A percentile compares a stretch with the other conserved stretches of the same genome.
These are phyloP conservation scores for Aplysina aerophoba DNA, from an alignment of 37 sponge, comb jelly and placozoan genomes.

Conservation along the genomic window DNA sequence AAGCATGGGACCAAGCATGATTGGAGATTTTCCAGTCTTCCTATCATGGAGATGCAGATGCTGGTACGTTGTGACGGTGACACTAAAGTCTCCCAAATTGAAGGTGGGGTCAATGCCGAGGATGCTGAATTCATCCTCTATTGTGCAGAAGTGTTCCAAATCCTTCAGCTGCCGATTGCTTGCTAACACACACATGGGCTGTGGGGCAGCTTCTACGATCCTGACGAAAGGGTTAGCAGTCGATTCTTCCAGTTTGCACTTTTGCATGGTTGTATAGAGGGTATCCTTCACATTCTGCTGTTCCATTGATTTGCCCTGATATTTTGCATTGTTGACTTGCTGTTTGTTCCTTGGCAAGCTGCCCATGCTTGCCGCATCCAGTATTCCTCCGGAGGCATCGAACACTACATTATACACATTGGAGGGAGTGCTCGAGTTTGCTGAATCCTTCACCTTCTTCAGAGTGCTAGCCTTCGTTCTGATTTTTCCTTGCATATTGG, in stretches of 20 bases:
- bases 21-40: conserved; percentile 7
- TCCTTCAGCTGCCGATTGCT: conserved; percentile 4
- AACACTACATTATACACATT: conserved; percentile 6
- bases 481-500: not conserved
- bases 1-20: conserved; percentile 8
- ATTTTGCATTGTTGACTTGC: conserved; percentile 11
- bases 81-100: conserved; percentile 11
- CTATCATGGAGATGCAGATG: conserved; percentile 8
- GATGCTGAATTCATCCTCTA: conserved; percentile 7
- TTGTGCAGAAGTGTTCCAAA: conserved; percentile 8
- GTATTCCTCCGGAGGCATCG: not conserved
- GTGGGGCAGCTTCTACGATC: conserved; percentile 8
- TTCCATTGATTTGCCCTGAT: conserved; percentile 7
- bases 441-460: conserved; percentile 3
- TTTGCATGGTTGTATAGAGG: conserved; percentile 3
- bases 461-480: conserved; percentile 8
- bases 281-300: conserved; percentile 3
- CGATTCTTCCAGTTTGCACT: conserved; percentile 2
- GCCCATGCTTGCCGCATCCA: conserved; percentile 8
- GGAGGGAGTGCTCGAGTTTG: conserved; percentile 12
- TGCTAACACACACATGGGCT: conserved; percentile 12
- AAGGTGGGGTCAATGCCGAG: conserved; percentile 12
- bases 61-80: conserved; percentile 4
- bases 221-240: conserved; percentile 12
- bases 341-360: conserved; percentile 11